Conservation (phyloP, 2,797 vertebrate species). For the Prunella strophiata region DNA sequence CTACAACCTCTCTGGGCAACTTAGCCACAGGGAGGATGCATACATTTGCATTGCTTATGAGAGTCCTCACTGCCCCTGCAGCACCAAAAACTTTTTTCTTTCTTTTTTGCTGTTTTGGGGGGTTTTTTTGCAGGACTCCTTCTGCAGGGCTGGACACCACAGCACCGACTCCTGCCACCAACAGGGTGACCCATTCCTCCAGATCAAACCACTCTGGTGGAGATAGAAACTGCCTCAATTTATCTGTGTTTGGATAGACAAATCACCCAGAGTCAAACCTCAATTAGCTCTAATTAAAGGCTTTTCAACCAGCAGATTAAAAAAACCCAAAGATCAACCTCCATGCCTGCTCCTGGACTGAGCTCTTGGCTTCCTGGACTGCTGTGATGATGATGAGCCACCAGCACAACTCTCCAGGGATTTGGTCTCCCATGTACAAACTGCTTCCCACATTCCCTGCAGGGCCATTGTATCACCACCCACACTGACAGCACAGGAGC, state of each 20-base stretch:
- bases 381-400: not conserved
- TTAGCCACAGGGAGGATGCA: not conserved
- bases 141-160: not conserved
- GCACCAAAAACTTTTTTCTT: not conserved
- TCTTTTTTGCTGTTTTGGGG: not conserved
- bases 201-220: not conserved
- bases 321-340: not conserved
- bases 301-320: not conserved
- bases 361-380: not conserved
- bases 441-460: not conserved
- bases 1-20: not conserved
- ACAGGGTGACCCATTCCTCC: accelerated
- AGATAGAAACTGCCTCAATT: not conserved
- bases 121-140: not conserved
- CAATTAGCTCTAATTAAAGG: constrained; percentile 5
- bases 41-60: not conserved
- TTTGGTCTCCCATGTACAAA: not conserved
- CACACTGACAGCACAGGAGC: not conserved
- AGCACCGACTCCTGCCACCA: not conserved
- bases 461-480: not conserved
- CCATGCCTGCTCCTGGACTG: not conserved
- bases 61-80: not conserved
- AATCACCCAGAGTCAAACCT: not conserved
- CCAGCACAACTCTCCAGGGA: not conserved
- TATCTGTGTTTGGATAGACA: not conserved